Evolutionary conservation across 2,113 vertebrate genomes (phyloP).

Genomic region (Tonatia bakeri): DNA sequence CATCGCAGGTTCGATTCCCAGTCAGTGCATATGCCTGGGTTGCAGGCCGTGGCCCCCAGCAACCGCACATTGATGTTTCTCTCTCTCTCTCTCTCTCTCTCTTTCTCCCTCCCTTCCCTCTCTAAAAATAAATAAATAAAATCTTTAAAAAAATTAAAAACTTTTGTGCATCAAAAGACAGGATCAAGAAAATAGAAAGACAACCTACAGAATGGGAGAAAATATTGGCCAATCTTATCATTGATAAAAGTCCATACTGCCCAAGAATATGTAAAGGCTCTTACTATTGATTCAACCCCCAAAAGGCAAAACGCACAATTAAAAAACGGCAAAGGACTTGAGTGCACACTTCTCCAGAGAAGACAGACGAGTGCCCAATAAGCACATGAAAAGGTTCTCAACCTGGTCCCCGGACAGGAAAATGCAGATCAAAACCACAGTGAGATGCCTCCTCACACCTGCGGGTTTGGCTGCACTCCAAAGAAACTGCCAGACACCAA

Average conservation of each 20-base stretch:
- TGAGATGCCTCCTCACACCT: background rate
- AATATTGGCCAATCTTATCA: background rate
- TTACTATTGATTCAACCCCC: background rate
- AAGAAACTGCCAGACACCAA: background rate
- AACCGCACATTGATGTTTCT: too few relatives aligned
- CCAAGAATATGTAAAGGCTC: background rate
- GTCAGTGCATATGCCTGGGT: too few relatives aligned
- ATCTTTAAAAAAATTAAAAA: background rate
- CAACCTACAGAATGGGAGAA: background rate
- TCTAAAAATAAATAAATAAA: too few relatives aligned
- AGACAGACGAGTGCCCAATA: background rate
- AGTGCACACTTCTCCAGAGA: background rate
- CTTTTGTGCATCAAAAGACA: background rate
- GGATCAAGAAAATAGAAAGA: background rate
- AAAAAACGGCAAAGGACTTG: background rate
- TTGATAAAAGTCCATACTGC: background rate
- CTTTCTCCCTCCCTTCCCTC: too few relatives aligned
- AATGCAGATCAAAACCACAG: background rate
- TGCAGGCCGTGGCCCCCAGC: too few relatives aligned
- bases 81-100: too few relatives aligned
- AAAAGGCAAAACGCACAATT: background rate
- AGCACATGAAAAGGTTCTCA: background rate
- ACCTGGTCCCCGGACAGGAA: background rate
- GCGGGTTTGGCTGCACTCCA: background rate
- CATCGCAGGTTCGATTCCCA: too few relatives aligned